phyloP scores from a whole-genome alignment of 2,113 vertebrate genomes.

The Tringa solitaria region DNA sequence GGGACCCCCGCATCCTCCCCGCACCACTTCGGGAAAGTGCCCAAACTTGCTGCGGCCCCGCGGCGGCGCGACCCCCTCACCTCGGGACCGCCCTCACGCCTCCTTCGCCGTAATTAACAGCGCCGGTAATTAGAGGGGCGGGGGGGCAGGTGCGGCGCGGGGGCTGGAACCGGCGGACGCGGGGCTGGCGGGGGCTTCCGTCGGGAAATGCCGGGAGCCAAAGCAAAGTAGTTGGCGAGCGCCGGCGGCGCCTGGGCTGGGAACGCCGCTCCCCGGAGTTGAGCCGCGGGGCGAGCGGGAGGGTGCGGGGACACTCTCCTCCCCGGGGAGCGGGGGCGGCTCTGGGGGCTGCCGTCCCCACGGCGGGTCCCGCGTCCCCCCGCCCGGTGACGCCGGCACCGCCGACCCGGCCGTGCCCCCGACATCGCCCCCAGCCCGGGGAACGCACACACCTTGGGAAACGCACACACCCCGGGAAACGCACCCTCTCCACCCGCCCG shows the following conservation, averaged over 20 bases:
- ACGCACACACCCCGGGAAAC: not conserved
- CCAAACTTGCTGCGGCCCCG: not conserved
- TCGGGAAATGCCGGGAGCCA: not conserved
- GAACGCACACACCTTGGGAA: not conserved
- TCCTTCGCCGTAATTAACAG: not conserved
- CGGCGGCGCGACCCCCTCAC: not conserved
- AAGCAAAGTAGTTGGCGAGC: not conserved
- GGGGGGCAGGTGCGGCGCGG: not conserved
- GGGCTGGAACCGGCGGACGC: not conserved
- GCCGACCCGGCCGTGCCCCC: too few relatives aligned
- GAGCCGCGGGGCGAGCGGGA: not conserved
- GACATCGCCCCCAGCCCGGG: not conserved
- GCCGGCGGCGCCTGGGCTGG: too few relatives aligned
- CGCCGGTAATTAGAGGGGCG: not conserved
- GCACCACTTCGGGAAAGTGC: not conserved
- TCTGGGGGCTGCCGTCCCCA: not conserved
- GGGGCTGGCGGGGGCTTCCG: too few relatives aligned
- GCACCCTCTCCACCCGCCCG: not conserved
- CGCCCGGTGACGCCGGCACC: not conserved
- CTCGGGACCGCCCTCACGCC: not conserved
- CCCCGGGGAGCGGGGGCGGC: not conserved
- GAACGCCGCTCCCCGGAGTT: not conserved
- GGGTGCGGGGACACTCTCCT: not conserved
- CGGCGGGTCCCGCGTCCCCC: not conserved
- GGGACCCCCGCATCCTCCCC: not conserved